Evolutionary conservation across 1,140 invertebrate species (phyloP), one percentile per base, ranked within the genome.

Genomic region (Delia radicum): DNA sequence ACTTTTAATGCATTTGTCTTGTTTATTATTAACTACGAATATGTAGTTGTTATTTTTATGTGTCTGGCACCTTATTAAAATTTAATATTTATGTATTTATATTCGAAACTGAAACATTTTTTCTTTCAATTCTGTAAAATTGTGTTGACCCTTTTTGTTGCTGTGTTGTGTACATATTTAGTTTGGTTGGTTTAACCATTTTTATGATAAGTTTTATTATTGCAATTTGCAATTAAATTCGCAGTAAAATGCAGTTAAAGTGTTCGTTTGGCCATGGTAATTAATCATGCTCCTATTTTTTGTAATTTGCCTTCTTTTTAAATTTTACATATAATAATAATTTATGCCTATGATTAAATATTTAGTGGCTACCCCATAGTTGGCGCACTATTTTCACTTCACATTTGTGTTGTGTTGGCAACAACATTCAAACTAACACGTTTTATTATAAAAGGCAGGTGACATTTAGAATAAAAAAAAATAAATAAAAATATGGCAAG

Each of bases 141-240:
- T 55, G 48, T 55, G n/a, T n/a, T n/a, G 3, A 55, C 48, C 18
- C 48, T 24, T 55, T 55, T 55, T 21, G 8, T 55, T 55, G n/a
- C 48, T 21, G n/a, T 24, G 5, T n/a, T 55, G 21, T 33, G 46
- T 24, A 55, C 7, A 18, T 55, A 21, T 55, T 55, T n/a, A n/a
- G 13, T 15, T 48, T 48, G 15, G n/a, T 18, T n/a, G 48, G 48
- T 55, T 21, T 21, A 55, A 55, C 15, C n/a, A 55, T 55, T 55
- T 55, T 55, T 55, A 55, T 55, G 18, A 55, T 55, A 55, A 55
- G 48, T 55, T 55, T 55, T 55, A 55, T 55, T 55, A 55, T 55
- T 55, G 48, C 48, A 55, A 55, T 55, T 55, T 55, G 48, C 48
- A 55, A 55, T 55, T 55, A 55, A 55, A 55, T 55, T 55, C 48